phyloP scores from a whole-genome alignment of 2,113 vertebrate species.

The Baryphthengus martii region DNA sequence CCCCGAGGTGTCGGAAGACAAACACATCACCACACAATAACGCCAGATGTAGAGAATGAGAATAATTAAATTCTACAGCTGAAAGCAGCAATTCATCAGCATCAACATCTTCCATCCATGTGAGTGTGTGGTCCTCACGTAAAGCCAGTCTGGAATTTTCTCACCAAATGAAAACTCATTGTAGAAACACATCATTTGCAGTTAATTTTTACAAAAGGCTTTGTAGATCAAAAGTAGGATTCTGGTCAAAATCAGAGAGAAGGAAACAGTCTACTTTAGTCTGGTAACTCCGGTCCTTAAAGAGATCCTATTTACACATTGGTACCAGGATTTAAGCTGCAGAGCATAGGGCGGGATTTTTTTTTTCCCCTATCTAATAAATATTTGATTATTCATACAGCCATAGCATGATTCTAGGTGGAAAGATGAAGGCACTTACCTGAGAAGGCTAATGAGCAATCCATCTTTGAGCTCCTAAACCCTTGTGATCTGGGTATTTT shows the following conservation, averaged over 20 bases:
- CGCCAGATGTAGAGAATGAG: not conserved
- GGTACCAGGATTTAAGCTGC: not conserved
- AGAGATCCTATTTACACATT: not conserved
- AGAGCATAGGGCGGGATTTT: not conserved
- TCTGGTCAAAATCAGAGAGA: not conserved
- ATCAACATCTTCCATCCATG: not conserved
- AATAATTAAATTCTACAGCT: constrained; percentile 41
- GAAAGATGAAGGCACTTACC: not conserved
- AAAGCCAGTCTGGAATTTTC: constrained; percentile 9
- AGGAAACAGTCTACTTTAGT: not conserved
- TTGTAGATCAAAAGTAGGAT: not conserved
- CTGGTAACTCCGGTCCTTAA: not conserved
- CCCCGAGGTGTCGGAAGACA: not conserved
- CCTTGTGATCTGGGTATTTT: not conserved
- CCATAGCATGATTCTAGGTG: not conserved
- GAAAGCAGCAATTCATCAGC: constrained; percentile 48
- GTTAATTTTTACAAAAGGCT: not conserved
- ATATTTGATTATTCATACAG: not conserved
- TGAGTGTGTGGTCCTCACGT: not conserved
- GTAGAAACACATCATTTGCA: not conserved
- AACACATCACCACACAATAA: constrained; percentile 28
- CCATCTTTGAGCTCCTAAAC: not conserved
- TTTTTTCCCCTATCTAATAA: not conserved
- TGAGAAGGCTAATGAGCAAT: not conserved
- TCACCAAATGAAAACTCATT: not conserved